A percentile compares a stretch with the other conserved stretches of the same genome.
phyloP scores from a whole-genome alignment of 92 coral and sea anemone species.

The Siderastrea radians region DNA sequence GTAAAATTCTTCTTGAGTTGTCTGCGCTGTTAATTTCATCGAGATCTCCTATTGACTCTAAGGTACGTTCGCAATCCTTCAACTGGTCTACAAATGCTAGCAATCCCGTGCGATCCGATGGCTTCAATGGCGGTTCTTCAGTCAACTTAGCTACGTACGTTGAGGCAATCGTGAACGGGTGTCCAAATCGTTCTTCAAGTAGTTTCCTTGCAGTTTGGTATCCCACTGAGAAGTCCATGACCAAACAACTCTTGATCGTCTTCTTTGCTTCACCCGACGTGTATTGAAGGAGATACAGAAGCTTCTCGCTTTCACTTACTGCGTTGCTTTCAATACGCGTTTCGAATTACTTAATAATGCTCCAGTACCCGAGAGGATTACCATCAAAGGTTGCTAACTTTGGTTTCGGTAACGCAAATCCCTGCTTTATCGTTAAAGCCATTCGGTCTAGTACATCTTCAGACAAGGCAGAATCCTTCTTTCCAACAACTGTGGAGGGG shows the following conservation, averaged over 20 bases:
- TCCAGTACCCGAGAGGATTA: not conserved
- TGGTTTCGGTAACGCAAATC: conserved; percentile 9
- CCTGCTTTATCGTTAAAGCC: conserved; percentile 16
- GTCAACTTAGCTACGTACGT: conserved; percentile 30
- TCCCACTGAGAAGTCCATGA: conserved; percentile 32
- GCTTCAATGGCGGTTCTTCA: conserved; percentile 55
- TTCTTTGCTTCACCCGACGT: conserved; percentile 55
- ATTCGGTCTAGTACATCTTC: not conserved
- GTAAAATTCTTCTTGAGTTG: conserved; percentile 41
- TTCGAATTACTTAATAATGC: conserved; percentile 13
- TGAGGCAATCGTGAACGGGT: conserved; percentile 44
- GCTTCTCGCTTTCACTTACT: conserved; percentile 28
- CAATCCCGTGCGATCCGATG: conserved; percentile 29
- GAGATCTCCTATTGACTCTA: conserved; percentile 56
- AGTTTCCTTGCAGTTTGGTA: conserved; percentile 43
- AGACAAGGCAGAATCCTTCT: not conserved
- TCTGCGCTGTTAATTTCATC: conserved; percentile 65
- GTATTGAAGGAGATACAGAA: conserved; percentile 53
- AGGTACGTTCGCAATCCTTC: conserved; percentile 41
- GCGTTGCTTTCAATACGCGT: not conserved
- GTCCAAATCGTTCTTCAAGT: conserved; percentile 64
- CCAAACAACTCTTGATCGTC: conserved; percentile 43
- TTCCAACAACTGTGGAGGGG: not conserved
- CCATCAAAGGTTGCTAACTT: not conserved
- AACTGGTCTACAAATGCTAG: conserved; percentile 47